phyloP scores from a whole-genome alignment of 1,140 invertebrate species.

The Battus philenor region DNA sequence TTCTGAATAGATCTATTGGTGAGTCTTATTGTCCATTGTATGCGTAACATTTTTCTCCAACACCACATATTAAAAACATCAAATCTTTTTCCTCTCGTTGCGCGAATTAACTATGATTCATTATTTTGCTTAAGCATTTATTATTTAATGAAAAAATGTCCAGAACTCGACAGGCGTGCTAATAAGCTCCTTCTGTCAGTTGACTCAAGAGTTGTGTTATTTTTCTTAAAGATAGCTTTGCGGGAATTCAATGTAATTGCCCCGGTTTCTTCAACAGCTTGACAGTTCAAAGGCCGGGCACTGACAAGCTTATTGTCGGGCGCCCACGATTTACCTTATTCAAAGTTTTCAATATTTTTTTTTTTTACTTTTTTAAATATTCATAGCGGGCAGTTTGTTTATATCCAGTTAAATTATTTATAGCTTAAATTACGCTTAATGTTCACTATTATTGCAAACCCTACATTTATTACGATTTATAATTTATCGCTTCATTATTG shows the following conservation, averaged over 20 bases:
- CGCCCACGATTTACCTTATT: constrained; percentile 64
- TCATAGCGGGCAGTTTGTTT: constrained; percentile 31
- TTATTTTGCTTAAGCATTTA: too few species aligned
- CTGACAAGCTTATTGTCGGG: constrained; percentile 69
- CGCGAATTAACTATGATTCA: too few species aligned
- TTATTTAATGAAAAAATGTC: too few species aligned
- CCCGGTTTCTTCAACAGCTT: constrained; percentile 66
- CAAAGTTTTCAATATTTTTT: constrained; percentile 48
- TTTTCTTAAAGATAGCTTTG: constrained; percentile 69
- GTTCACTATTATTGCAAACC: constrained; percentile 8
- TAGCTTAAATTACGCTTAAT: constrained; percentile 14
- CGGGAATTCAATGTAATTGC: constrained; percentile 69
- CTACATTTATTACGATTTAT: constrained; percentile 16
- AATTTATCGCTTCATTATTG: constrained; percentile 16
- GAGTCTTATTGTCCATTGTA: too few species aligned
- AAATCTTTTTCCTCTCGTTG: too few species aligned
- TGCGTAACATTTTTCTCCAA: too few species aligned
- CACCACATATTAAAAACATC: too few species aligned
- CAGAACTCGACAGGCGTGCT: constrained; percentile 38
- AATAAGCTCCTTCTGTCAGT: constrained; percentile 66
- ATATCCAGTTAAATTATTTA: neutral
- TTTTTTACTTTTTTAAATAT: constrained; percentile 57
- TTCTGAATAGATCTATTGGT: too few species aligned
- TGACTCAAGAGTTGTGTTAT: constrained; percentile 54
- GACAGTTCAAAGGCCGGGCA: constrained; percentile 67